Conservation (phyloP, 2,888 invertebrate genomes). For the Nemotelus pantherinus region DNA sequence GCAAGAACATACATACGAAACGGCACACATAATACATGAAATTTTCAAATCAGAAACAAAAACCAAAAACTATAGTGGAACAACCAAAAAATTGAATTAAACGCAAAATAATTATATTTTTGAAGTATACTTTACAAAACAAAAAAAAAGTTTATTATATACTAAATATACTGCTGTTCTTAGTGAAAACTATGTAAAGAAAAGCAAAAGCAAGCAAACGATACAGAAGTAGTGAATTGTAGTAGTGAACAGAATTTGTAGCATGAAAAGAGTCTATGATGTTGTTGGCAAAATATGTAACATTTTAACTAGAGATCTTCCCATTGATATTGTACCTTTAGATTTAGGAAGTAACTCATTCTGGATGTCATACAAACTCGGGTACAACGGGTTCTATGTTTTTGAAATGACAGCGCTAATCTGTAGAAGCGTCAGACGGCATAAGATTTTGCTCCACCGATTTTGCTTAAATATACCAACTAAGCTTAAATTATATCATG, state of each 20-base stretch:
- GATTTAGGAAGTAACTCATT: background rate
- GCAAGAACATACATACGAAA: no score
- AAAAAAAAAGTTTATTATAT: conserved; percentile 10
- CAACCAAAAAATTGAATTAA: background rate
- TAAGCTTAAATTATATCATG: no score
- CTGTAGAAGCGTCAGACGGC: no score
- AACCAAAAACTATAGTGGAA: background rate
- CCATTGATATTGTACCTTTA: conserved; percentile 11
- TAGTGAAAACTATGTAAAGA: background rate
- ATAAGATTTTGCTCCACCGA: no score
- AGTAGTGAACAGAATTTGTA: conserved; percentile 3
- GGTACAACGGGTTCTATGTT: no score
- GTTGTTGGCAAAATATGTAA: conserved; percentile 3
- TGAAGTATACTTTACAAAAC: conserved; percentile 36
- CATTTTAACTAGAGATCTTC: conserved; percentile 23
- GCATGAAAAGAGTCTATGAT: conserved; percentile 10
- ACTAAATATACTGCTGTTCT: conserved; percentile 6
- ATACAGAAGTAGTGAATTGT: background rate
- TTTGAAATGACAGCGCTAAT: no score
- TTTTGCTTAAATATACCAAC: no score
- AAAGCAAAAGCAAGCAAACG: background rate
- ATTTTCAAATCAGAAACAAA: background rate
- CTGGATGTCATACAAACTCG: no score
- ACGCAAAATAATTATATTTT: conserved; percentile 37
- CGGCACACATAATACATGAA: no score